phyloP scores from a whole-genome alignment of 1,140 invertebrate genomes.

The Micrasema minimum region DNA sequence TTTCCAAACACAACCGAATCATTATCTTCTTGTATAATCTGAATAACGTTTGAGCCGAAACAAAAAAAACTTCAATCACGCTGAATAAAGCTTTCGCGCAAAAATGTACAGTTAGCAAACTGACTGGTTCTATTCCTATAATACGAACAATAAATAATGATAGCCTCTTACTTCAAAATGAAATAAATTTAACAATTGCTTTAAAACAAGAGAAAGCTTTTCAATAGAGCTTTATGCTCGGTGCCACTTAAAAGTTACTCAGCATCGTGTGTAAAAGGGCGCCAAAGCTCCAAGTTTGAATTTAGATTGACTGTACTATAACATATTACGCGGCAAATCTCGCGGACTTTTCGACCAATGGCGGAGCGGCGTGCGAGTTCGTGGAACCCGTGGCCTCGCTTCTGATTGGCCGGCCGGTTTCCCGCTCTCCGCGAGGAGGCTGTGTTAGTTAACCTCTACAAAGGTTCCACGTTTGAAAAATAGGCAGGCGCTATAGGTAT shows the following conservation, averaged over 20 bases:
- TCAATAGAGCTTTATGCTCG: too few relatives aligned
- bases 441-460: slow-evolving; percentile 23
- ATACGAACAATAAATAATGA: too few relatives aligned
- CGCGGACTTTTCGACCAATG: slow-evolving; percentile 58
- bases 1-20: background rate
- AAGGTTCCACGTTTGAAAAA: slow-evolving; percentile 14
- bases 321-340: slow-evolving; percentile 43
- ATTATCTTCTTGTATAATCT: background rate
- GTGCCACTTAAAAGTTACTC: too few relatives aligned
- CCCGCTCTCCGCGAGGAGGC: slow-evolving; percentile 45
- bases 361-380: slow-evolving; percentile 55
- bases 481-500: background rate
- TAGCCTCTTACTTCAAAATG: too few relatives aligned
- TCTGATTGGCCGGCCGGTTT: slow-evolving; percentile 53
- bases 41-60: background rate
- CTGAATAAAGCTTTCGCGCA: slow-evolving; percentile 27
- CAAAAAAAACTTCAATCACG: slow-evolving; percentile 18
- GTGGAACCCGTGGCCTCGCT: slow-evolving; percentile 60
- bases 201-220: too few relatives aligned
- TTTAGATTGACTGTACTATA: slow-evolving; percentile 28
- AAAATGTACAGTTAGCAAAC: slow-evolving; percentile 40
- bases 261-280: too few relatives aligned
- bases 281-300: background rate
- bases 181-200: too few relatives aligned
- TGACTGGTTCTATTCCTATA: too few relatives aligned